These are phyloP conservation scores for Agrotis segetum DNA, from an alignment of 2,888 invertebrate genomes.

Conservation along the genomic window DNA sequence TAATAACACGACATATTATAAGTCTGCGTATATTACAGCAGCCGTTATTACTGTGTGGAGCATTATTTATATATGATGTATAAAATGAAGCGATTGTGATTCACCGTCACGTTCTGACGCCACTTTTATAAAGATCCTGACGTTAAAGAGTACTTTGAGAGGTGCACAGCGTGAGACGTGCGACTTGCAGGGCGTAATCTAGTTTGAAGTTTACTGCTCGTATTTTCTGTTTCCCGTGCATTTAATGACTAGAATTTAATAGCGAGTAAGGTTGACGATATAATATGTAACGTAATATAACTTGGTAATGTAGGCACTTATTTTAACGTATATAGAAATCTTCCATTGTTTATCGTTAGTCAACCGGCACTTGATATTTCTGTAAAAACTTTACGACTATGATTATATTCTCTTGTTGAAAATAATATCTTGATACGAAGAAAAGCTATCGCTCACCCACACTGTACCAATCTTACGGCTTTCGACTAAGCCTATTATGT, in stretches of 20 bases:
- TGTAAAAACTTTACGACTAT: too few relatives aligned
- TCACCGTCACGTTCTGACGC: slow-evolving; percentile 71
- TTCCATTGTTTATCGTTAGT: background rate
- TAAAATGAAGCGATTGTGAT: slow-evolving; percentile 76
- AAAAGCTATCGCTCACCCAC: background rate
- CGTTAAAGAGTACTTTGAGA: slow-evolving; percentile 55
- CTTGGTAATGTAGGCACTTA: background rate
- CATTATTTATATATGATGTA: slow-evolving; percentile 61
- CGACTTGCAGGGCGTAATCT: slow-evolving; percentile 44
- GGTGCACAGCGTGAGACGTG: slow-evolving; percentile 44
- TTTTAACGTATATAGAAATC: background rate
- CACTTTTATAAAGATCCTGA: slow-evolving; percentile 58
- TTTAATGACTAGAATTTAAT: slow-evolving; percentile 31
- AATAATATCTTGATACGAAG: too few relatives aligned
- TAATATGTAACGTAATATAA: background rate
- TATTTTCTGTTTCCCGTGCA: slow-evolving; percentile 36
- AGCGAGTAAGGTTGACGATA: slow-evolving; percentile 17
- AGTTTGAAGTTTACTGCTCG: slow-evolving; percentile 44
- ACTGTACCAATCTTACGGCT: background rate
- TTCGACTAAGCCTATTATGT: background rate
- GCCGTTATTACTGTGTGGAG: slow-evolving; percentile 51
- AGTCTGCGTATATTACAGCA: slow-evolving; percentile 45
- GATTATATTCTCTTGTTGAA: background rate
- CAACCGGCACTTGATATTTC: too few relatives aligned
- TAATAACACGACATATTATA: slow-evolving; percentile 53